Percentiles rank a stretch among this genome's conserved stretches.
Evolutionary conservation across 2,797 vertebrate species (phyloP).

Genomic region (Percopsis omiscomaycus): DNA sequence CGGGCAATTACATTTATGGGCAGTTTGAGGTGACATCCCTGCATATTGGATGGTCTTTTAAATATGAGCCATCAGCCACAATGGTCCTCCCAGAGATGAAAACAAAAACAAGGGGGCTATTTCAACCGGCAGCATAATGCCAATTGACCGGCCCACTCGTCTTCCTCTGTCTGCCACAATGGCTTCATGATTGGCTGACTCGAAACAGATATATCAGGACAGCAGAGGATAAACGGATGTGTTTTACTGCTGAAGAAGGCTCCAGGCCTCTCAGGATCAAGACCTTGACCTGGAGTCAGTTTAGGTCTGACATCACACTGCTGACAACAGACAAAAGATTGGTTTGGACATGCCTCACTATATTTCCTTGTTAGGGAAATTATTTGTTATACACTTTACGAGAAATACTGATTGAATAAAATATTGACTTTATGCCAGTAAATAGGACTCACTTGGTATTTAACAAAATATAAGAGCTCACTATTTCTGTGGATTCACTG

Average conservation of each 20-base stretch:
- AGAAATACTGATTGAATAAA: too few species aligned
- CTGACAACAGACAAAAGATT: neutral
- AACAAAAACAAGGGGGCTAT: slow-evolving; percentile 78
- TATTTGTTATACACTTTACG: too few species aligned
- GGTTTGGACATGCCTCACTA: neutral
- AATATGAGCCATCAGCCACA: slow-evolving; percentile 81
- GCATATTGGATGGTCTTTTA: slow-evolving; percentile 84
- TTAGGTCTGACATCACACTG: slow-evolving; percentile 33
- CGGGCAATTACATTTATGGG: slow-evolving; percentile 81
- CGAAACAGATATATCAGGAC: slow-evolving; percentile 52
- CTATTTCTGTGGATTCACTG: too few species aligned
- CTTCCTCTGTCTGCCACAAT: slow-evolving; percentile 50
- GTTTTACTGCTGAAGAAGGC: slow-evolving; percentile 40
- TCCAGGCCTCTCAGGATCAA: slow-evolving; percentile 32
- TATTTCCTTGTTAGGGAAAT: too few species aligned
- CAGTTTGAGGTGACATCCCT: slow-evolving; percentile 83
- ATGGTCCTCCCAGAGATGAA: slow-evolving; percentile 76
- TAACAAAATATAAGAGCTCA: too few species aligned
- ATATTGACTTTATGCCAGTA: too few species aligned
- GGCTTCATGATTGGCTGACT: slow-evolving; percentile 51
- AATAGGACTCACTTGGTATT: too few species aligned
- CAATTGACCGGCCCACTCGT: slow-evolving; percentile 66
- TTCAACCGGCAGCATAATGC: slow-evolving; percentile 75
- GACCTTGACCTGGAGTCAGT: slow-evolving; percentile 19
- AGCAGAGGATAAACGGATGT: too few species aligned